Conservation (phyloP, 2,888 invertebrate species). For the Rambutsinella grinnellia region DNA sequence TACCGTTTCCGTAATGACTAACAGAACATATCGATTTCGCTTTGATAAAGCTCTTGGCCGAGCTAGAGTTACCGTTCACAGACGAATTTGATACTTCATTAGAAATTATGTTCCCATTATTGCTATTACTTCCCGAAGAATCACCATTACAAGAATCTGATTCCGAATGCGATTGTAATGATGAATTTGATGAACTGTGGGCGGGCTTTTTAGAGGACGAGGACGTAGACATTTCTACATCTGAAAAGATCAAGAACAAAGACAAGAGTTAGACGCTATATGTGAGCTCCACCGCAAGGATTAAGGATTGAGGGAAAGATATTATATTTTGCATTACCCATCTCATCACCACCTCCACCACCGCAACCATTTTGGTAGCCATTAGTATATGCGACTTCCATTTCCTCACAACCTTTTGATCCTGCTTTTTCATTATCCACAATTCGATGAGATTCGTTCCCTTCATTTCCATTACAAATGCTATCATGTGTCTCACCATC, state of each 20-base stretch:
- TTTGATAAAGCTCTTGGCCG: constrained; percentile 25
- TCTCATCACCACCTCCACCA: constrained; percentile 75
- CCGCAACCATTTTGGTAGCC: constrained; percentile 77
- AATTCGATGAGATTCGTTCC: constrained; percentile 50
- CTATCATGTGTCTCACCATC: constrained; percentile 49
- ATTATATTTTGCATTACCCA: constrained; percentile 53
- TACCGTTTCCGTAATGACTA: constrained; percentile 32
- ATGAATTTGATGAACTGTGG: constrained; percentile 61
- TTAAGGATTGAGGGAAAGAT: neutral
- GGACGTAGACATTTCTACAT: constrained; percentile 62
- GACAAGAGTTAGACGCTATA: constrained; percentile 2
- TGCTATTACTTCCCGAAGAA: constrained; percentile 52
- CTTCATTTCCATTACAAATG: constrained; percentile 59
- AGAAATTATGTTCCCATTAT: constrained; percentile 50
- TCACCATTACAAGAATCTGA: constrained; percentile 59
- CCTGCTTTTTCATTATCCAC: constrained; percentile 47
- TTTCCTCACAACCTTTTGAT: constrained; percentile 62
- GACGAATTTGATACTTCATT: constrained; percentile 51
- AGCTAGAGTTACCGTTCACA: constrained; percentile 33
- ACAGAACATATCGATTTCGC: constrained; percentile 31
- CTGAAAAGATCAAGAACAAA: constrained; percentile 20
- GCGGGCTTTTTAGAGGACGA: constrained; percentile 58
- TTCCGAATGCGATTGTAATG: constrained; percentile 57
- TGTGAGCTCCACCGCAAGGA: neutral
- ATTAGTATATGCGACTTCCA: constrained; percentile 68